Evolutionary conservation across 1,140 invertebrate species (phyloP), one percentile per base, ranked within the genome.

Genomic region (Zaprionus kolodkinae): DNA sequence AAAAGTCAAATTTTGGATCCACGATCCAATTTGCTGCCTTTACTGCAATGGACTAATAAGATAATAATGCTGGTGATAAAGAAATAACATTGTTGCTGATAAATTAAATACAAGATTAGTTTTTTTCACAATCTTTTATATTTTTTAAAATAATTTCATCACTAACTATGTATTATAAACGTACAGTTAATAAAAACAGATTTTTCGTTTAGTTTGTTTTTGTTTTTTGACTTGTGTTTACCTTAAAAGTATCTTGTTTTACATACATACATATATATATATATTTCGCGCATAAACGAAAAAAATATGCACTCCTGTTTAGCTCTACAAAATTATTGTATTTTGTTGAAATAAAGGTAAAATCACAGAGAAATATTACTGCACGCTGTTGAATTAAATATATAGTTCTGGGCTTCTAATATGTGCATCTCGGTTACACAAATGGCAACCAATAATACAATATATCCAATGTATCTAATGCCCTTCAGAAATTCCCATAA

Each of bases 401-500:
- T 93, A 88, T 93, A 94, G 80, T 93, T 93, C 76, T 93, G 93
- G 48, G 93, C 93, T 77, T 94, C 94, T 60, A 93, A 89, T 76
- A 94, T 91, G 86, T 94, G 94, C 84, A 94, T 93, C 81, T 95
- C 95, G 2, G 94, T 95, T 57, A 94, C 85, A 81, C 94, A 94
- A 65, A 95, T 93, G 59, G 94, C 92, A 56, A 93, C 87, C 35
- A 95, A 87, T 45, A 95, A 89, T 60, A 95, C 76, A 45, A 93
- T 93, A 78, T 94, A 95, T 33, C 95, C 95, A 45, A 93, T 92
- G 89, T 95, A 96, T 76, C 96, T 95, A 6, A 95, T 93, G 27
- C 93, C 85, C 71, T 94, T 94, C n/a, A 96, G 86, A 72, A 96
- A 96, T 43, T 95, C 94, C 95, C 96, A 96, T 2, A 96, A 92